Evolutionary conservation across 2,113 vertebrate species (phyloP), one percentile per base, ranked within the genome.

Genomic region (Illadopsis cleaveri): DNA sequence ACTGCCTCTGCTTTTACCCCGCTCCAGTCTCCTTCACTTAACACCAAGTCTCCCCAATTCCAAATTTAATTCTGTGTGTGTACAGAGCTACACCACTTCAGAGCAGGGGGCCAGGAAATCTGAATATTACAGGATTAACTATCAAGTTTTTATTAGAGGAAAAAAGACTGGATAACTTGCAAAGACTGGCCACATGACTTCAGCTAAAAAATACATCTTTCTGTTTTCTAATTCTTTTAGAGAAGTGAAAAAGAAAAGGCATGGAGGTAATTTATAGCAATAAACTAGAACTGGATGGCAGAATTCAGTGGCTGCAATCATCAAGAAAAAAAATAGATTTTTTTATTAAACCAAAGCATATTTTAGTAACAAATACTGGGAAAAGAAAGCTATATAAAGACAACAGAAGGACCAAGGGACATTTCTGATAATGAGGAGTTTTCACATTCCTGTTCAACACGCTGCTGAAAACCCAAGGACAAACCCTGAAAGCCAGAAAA

Each of bases 401-500:
- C 0, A 18, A 47, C 28, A n/a, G 12, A 47, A 62, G 19, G 33
- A 73, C 27, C 20, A 15, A 48, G 2, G 3, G 23, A 24, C 8
- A 23, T 0, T 1, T 1, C 57, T 69, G 54, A 69, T 25, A 35
- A 61, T 8, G 28, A 56, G 23, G 44, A 69, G 8, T 12, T 60
- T 47, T 48, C 8, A 50, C 33, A n/a, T 11, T 25, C 12, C 45
- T 35, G 0, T 11, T 17, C 17, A 23, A 19, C 0, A 1, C 0
- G 0, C 27, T 28, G 33, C 21, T 79, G 62, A 51, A 82, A 85
- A 64, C 5, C 19, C 75, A 76, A 81, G 48, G 82, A 47, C 89
- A 80, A 68, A 19, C 8, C 23, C 40, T 33, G 35, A 44, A 51
- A 57, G 53, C 21, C 31, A 86, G 50, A 37, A 72, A 44, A n/a